These are phyloP conservation scores for Pseudorasbora parva DNA, from an alignment of 2,113 vertebrate genomes.

Conservation along the genomic window DNA sequence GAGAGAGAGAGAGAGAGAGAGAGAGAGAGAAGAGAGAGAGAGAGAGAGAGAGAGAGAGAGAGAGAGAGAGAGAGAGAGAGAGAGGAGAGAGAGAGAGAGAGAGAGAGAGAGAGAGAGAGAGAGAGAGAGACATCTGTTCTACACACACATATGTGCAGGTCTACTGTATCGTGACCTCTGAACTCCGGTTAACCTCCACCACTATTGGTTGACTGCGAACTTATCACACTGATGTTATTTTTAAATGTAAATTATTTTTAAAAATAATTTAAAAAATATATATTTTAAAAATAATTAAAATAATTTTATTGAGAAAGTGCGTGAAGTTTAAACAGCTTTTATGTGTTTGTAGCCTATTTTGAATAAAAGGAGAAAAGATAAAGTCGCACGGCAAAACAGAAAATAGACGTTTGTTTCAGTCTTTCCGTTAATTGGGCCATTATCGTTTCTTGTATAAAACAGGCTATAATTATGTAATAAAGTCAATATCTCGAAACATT, in stretches of 20 bases:
- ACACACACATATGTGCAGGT: conserved; percentile 62
- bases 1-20: conserved; percentile 7
- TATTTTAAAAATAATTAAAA: too few relatives aligned
- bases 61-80: conserved; percentile 10
- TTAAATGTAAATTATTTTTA: not conserved
- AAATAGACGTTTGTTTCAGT: not conserved
- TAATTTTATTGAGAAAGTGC: too few relatives aligned
- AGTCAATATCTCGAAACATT: too few relatives aligned
- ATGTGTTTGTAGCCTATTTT: not conserved
- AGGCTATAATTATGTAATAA: too few relatives aligned
- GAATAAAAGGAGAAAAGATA: conserved; percentile 71
- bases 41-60: conserved; percentile 24
- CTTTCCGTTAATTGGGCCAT: not conserved
- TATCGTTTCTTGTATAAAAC: not conserved
- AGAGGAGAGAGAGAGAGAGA: conserved; percentile 14
- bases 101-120: conserved; percentile 6
- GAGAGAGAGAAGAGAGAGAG: conserved; percentile 15
- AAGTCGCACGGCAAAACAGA: not conserved
- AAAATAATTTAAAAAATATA: too few relatives aligned
- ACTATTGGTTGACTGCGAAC: not conserved
- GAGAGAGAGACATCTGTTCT: conserved; percentile 92
- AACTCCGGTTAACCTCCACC: conserved; percentile 47
- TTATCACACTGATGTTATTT: not conserved
- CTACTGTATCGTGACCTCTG: conserved; percentile 75
- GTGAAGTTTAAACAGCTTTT: not conserved